A percentile compares a stretch with the other conserved stretches of the same genome.
Evolutionary conservation across 2,113 vertebrate genomes (phyloP).

Genomic region (Phaethornis superciliosus): DNA sequence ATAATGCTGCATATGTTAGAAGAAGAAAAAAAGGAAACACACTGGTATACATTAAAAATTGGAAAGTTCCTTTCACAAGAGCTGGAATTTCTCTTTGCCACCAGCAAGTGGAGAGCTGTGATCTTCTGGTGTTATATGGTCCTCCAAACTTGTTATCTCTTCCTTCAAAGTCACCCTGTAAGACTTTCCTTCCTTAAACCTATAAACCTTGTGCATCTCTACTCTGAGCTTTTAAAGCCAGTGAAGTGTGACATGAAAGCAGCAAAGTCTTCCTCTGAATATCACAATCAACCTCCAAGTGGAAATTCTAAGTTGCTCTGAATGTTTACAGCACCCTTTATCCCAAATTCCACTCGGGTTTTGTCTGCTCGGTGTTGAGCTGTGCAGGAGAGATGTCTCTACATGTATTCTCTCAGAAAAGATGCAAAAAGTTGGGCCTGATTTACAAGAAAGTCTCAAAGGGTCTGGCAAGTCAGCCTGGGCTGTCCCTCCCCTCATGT

Average conservation of each 20-base stretch:
- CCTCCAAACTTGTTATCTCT: neutral
- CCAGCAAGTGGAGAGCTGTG: neutral
- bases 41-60: neutral
- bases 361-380: neutral
- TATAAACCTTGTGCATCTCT: neutral
- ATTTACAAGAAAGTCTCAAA: neutral
- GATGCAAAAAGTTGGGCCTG: neutral
- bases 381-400: neutral
- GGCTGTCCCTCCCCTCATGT: neutral
- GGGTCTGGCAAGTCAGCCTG: neutral
- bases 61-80: neutral
- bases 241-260: neutral
- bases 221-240: neutral
- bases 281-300: fast-evolving
- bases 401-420: neutral
- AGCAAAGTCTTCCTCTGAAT: neutral
- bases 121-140: neutral
- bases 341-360: neutral
- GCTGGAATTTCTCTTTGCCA: neutral
- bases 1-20: neutral
- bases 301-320: neutral
- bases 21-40: neutral
- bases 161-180: neutral
- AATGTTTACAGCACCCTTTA: neutral
- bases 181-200: neutral